phyloP scores from a whole-genome alignment of 2,888 invertebrate genomes.

The Heliconius aoede region DNA sequence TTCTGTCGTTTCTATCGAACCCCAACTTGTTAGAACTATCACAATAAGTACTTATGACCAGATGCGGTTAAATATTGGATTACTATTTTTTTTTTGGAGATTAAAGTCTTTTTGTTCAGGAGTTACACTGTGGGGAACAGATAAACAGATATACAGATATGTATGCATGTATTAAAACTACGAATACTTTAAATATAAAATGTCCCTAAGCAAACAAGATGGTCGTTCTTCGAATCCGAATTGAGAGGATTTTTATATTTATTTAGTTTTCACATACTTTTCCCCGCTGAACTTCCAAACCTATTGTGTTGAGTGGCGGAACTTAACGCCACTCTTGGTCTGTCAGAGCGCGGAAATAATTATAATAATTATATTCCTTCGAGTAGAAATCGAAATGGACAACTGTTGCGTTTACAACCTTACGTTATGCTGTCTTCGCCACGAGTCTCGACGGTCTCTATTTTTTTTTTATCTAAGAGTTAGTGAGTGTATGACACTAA shows the following conservation, averaged over 20 bases:
- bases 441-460: too few relatives aligned
- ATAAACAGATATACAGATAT: not conserved
- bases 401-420: not conserved
- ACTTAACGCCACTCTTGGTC: not conserved
- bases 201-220: too few relatives aligned
- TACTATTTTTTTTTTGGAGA: constrained; percentile 44
- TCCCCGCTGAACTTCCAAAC: too few relatives aligned
- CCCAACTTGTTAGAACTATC: constrained; percentile 25
- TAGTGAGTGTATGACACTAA: too few relatives aligned
- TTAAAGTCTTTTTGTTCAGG: constrained; percentile 42
- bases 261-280: not conserved
- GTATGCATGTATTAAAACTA: not conserved
- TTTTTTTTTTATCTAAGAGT: too few relatives aligned
- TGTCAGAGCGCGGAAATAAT: not conserved
- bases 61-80: constrained; percentile 42
- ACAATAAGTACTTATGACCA: constrained; percentile 38
- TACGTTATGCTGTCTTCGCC: too few relatives aligned
- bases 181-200: too few relatives aligned
- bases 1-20: not conserved
- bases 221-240: too few relatives aligned
- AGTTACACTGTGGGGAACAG: constrained; percentile 39
- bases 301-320: not conserved
- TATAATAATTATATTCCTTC: not conserved
- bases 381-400: not conserved
- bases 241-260: not conserved